Base-by-base conservation (phyloP, 1,140 invertebrate species). In the Lepidurus arcticus region DNA sequence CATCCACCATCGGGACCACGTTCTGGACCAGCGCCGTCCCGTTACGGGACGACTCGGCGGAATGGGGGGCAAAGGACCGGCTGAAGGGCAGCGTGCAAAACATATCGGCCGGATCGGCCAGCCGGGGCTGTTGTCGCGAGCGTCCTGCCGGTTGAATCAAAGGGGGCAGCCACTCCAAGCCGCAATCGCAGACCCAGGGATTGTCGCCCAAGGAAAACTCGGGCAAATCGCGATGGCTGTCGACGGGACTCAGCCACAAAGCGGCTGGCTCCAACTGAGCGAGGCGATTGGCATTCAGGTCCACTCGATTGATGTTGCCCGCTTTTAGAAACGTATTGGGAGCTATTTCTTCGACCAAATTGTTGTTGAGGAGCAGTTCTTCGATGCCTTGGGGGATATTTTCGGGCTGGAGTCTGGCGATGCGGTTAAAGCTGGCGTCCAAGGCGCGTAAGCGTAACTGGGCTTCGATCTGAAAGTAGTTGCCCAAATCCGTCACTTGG, bases 151-250 rank as follows among this genome's bases (percentile, higher is more conserved):
- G 86, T 83, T 91, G 89, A 77, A 91, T 93, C 87, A 93, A 90
- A 43, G 91, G 89, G 44, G 93, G 93, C 81, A 97, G 85, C 94
- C 94, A 96, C 82, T 95, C 94, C 93, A 96, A 95, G 77, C 91
- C 91, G 86, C 94, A 96, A 82, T 96, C 93, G 84, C 94, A 96
- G 81, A 93, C 90, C 85, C 96, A 95, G 0, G 93, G 92, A 85
- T 96, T 96, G 1, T 93, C 93, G 73, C 93, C 93, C 74, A 95
- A 88, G 83, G 94, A 94, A 83, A 95, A 93, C 84, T 95, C 93
- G 0, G 94, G 93, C 43, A 82, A 88, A 44, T 90, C 89, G 13
- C 87, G 79, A 7, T 79, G 79, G 13, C 26, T 85, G 43, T 90
- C 89, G 80, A 93, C 90, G 7, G 89, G 89, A n/a, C 89, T 88